A percentile compares a stretch with the other conserved stretches of the same genome.
phyloP scores from a whole-genome alignment of 2,888 invertebrate genomes.

The Mongoloraphidia duomilia region DNA sequence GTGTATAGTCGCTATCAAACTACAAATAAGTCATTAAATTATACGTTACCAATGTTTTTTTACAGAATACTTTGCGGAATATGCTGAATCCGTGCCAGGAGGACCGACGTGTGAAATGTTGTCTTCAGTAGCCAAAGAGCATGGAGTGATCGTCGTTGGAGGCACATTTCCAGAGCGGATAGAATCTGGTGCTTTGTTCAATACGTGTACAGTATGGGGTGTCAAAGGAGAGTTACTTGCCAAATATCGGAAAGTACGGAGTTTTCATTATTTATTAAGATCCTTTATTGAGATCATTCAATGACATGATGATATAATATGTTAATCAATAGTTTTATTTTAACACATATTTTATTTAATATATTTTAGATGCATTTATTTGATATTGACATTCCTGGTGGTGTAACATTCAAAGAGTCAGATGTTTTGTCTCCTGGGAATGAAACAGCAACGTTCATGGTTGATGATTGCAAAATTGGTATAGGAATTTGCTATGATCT shows the following conservation, averaged over 20 bases:
- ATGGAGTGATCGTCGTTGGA: slow-evolving; percentile 68
- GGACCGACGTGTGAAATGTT: slow-evolving; percentile 61
- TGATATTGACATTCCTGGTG: slow-evolving; percentile 87
- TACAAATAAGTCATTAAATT: not conserved
- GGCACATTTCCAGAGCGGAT: slow-evolving; percentile 80
- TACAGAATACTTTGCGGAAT: slow-evolving; percentile 59
- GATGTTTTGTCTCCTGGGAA: slow-evolving; percentile 67
- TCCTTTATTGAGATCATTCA: too few species aligned
- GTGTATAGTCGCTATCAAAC: not conserved
- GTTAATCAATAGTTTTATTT: too few species aligned
- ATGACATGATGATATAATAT: not conserved
- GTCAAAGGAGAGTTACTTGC: slow-evolving; percentile 62
- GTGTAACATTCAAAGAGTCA: slow-evolving; percentile 87
- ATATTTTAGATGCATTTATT: slow-evolving; percentile 71
- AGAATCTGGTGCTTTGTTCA: slow-evolving; percentile 50
- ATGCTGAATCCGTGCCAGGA: slow-evolving; percentile 70
- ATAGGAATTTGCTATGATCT: slow-evolving; percentile 92
- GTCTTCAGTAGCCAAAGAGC: slow-evolving; percentile 58
- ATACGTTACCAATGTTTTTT: not conserved
- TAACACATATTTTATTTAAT: not conserved
- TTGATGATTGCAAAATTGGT: slow-evolving; percentile 59
- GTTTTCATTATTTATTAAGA: too few species aligned
- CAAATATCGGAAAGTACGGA: slow-evolving; percentile 64
- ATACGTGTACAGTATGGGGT: slow-evolving; percentile 81
- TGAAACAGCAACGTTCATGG: slow-evolving; percentile 54